A percentile compares a stretch with the other conserved stretches of the same genome.
phyloP scores from a whole-genome alignment of 2,113 vertebrate species.

The Piprites chloris region DNA sequence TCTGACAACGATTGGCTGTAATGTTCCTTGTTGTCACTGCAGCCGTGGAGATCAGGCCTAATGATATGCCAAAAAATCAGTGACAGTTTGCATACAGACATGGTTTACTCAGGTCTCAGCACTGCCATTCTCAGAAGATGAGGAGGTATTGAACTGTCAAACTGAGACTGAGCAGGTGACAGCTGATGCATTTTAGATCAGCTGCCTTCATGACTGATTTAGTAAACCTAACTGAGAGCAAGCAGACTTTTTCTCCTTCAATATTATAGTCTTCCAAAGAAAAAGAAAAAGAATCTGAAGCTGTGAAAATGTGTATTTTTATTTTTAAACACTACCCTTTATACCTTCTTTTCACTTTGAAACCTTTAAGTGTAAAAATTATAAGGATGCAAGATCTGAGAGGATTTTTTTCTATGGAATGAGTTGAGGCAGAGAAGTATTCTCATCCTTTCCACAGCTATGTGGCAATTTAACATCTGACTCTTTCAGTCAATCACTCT shows the following conservation, averaged over 20 bases:
- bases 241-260: not conserved
- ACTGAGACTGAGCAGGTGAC: conserved; percentile 57
- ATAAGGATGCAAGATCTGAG: not conserved
- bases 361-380: conserved; percentile 4
- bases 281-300: not conserved
- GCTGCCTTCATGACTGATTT: conserved; percentile 61
- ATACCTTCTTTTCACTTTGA: conserved; percentile 1
- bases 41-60: conserved; percentile 62
- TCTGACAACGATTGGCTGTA: conserved; percentile 42
- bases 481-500: conserved; percentile 30
- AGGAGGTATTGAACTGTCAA: conserved; percentile 72
- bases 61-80: conserved; percentile 61
- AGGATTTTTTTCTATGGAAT: not conserved
- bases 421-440: not conserved
- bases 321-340: not conserved
- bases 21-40: conserved; percentile 44
- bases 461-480: conserved; percentile 9
- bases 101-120: conserved; percentile 63
- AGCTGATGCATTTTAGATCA: conserved; percentile 71
- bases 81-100: conserved; percentile 73
- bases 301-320: not conserved
- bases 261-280: not conserved
- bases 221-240: conserved; percentile 48
- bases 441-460: not conserved
- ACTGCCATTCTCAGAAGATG: conserved; percentile 69